A percentile compares a stretch with the other conserved stretches of the same genome.
Evolutionary conservation across 2,888 invertebrate species (phyloP).

Genomic region (Andrena hattorfiana): DNA sequence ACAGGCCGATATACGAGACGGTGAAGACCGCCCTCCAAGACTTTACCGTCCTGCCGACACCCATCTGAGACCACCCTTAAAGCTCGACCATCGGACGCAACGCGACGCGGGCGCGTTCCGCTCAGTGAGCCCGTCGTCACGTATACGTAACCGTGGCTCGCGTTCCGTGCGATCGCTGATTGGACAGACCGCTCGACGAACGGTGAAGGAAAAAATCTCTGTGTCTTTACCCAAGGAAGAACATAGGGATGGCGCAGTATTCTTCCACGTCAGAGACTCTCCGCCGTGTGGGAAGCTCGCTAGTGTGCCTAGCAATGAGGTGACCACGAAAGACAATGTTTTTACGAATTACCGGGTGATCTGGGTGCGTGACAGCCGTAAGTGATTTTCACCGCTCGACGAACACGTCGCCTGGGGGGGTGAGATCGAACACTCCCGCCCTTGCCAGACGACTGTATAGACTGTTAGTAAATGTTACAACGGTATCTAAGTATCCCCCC

Average conservation of each 20-base stretch:
- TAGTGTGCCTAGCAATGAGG: neutral
- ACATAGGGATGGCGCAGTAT: neutral
- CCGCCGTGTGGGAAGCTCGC: neutral
- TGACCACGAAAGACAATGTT: neutral
- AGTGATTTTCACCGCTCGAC: constrained; percentile 23
- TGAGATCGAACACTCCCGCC: constrained; percentile 18
- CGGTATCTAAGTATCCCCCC: constrained; percentile 63
- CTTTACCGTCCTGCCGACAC: constrained; percentile 95
- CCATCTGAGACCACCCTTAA: constrained; percentile 89
- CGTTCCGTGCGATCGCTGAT: constrained; percentile 3
- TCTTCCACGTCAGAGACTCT: neutral
- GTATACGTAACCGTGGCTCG: constrained; percentile 3
- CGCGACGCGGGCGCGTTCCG: constrained; percentile 43
- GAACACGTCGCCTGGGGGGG: neutral
- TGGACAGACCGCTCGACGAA: constrained; percentile 23
- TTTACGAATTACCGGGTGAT: constrained; percentile 46
- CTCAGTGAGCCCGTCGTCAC: constrained; percentile 46
- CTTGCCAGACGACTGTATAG: constrained; percentile 40
- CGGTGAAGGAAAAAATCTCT: constrained; percentile 3
- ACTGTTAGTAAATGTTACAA: constrained; percentile 65
- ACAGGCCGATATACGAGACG: constrained; percentile 94
- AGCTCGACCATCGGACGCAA: constrained; percentile 59
- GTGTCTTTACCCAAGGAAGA: neutral
- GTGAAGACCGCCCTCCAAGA: constrained; percentile 97
- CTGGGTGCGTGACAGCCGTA: constrained; percentile 7